Percentiles rank a stretch among this genome's conserved stretches.
phyloP scores from a whole-genome alignment of 2,797 vertebrate species.

The Novumbra hubbsi region DNA sequence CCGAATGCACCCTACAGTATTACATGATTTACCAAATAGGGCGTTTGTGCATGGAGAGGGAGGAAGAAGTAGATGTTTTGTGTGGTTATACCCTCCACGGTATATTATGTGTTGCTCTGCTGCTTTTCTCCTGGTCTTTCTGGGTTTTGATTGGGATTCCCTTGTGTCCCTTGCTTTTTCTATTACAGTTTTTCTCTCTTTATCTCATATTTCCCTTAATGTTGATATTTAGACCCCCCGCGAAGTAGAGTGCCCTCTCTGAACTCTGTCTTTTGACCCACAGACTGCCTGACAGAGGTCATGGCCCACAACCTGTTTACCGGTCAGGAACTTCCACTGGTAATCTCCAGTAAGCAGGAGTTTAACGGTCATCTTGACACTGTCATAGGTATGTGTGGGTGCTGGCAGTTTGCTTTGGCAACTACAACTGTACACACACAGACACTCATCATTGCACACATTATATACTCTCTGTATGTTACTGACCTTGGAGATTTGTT shows the following conservation, averaged over 20 bases:
- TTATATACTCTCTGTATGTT: background rate
- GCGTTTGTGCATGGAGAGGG: background rate
- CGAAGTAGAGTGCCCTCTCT: constrained; percentile 26
- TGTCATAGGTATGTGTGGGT: constrained; percentile 71
- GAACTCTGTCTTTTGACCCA: constrained; percentile 33
- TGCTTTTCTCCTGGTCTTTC: background rate
- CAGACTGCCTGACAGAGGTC: constrained; percentile 88
- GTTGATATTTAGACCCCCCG: constrained; percentile 51
- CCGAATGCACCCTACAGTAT: too few relatives aligned
- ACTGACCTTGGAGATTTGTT: background rate
- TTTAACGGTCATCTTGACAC: constrained; percentile 85
- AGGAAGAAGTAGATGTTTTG: background rate
- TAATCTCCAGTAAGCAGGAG: constrained; percentile 77
- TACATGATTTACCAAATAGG: too few relatives aligned
- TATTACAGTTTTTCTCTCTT: constrained; percentile 16
- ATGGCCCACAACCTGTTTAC: constrained; percentile 86
- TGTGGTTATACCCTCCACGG: background rate
- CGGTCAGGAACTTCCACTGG: constrained; percentile 81
- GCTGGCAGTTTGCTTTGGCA: background rate
- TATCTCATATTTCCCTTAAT: constrained; percentile 31
- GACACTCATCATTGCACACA: background rate
- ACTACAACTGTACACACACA: background rate
- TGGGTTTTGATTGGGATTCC: constrained; percentile 59
- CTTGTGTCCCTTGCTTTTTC: constrained; percentile 26
- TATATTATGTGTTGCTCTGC: background rate